Base-by-base conservation (phyloP, 2,113 vertebrate genomes). In the Anolis carolinensis region DNA sequence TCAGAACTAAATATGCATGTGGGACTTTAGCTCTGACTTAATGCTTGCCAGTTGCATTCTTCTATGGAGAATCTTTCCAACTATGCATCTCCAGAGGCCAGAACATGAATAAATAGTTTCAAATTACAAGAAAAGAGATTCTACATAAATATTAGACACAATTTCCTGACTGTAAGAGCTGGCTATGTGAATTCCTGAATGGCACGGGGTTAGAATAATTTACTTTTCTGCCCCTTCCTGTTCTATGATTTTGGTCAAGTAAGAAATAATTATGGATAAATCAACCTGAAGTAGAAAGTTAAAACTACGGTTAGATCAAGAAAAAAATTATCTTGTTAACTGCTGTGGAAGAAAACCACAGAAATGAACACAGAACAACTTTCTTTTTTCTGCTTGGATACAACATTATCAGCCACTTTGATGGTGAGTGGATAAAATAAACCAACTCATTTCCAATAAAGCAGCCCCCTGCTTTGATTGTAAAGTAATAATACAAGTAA, bases 351-450 rank as follows among this genome's bases (percentile, higher is more conserved):
- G 79, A 74, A 32, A 62, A 73, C 59, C 62, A 32, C 2, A 0
- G 9, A 67, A 67, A 44, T 2, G 10, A 59, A 59, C 55, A 21
- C 14, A 7, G 0, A 73, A 75, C 18, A 81, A 1, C 63, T 76
- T 3, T 39, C 80, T 62, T 36, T 70, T 59, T 71, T 82, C 59
- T 76, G 36, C 55, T 74, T 75, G 71, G 73, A 7, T 36, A 30
- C 16, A 0, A 0, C 11, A 1, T 0, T 65, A 65, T 68, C 4
- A 88, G 65, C 14, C 5, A 1, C 16, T 79, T 32, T 16, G 0
- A 0, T 8, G 32, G 1, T 39, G 82, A 0, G 0, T 7, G 65
- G 0, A 6, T 50, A 63, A 63, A 88, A 52, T 8, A 48, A 82
- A 44, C 0, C 30, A 8, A 36, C 27, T 89, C 0, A 0, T 80